Conservation (phyloP, 2,113 vertebrate genomes). For the Corythoichthys haematopterus region DNA sequence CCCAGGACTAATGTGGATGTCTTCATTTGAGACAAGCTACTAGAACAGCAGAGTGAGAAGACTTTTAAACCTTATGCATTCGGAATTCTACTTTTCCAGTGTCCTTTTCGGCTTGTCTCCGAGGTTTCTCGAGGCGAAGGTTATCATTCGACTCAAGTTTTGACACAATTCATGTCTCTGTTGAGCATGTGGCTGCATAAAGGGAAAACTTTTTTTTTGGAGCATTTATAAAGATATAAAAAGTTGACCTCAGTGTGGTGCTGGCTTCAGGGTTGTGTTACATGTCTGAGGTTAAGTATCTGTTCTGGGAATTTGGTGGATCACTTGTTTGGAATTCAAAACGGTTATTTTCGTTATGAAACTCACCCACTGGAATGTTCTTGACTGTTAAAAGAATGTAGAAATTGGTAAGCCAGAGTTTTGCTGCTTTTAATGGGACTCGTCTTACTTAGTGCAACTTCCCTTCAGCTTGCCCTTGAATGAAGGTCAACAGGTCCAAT, state of each 20-base stretch:
- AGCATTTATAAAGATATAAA: background rate
- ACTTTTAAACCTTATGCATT: slow-evolving; percentile 49
- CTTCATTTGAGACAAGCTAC: slow-evolving; percentile 50
- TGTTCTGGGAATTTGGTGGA: background rate
- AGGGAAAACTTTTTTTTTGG: background rate
- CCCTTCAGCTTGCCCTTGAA: background rate
- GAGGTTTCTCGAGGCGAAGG: slow-evolving; percentile 45
- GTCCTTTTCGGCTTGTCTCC: slow-evolving; percentile 56
- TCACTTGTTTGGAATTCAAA: background rate
- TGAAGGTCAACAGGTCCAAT: no score
- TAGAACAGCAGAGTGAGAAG: slow-evolving; percentile 48
- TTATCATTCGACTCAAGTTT: slow-evolving; percentile 59
- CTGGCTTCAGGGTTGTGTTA: background rate
- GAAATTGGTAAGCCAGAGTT: background rate
- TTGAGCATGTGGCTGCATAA: slow-evolving; percentile 12
- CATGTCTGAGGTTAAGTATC: background rate
- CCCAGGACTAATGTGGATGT: slow-evolving; percentile 48
- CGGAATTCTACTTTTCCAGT: slow-evolving; percentile 49
- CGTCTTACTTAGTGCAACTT: background rate
- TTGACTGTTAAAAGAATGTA: background rate
- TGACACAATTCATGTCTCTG: slow-evolving; percentile 52
- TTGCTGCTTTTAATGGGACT: background rate
- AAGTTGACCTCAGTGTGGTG: background rate
- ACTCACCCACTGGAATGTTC: background rate
- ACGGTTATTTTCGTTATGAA: background rate